A percentile compares a stretch with the other conserved stretches of the same genome.
These are phyloP conservation scores for Pseudolaguvia tuberculata DNA, from an alignment of 2,113 vertebrate species.

Conservation along the genomic window DNA sequence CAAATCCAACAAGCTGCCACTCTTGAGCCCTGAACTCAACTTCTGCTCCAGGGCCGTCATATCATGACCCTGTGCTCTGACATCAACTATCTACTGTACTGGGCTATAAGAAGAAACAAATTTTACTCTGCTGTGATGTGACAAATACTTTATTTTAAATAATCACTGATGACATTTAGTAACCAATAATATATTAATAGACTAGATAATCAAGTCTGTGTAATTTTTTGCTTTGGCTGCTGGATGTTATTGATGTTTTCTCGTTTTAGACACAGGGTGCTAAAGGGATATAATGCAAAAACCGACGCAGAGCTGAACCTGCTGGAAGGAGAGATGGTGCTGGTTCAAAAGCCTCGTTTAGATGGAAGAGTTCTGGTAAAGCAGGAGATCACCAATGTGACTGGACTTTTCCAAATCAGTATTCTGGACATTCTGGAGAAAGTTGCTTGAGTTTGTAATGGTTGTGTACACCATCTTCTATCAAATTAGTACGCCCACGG, in stretches of 20 bases:
- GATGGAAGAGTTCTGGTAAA: constrained; percentile 69
- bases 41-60: no score
- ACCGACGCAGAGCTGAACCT: constrained; percentile 68
- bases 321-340: constrained; percentile 68
- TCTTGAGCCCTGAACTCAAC: no score
- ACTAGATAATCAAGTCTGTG: no score
- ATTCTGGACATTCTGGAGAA: constrained; percentile 66
- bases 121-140: no score
- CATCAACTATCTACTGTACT: no score
- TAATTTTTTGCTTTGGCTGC: background rate
- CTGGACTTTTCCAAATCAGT: constrained; percentile 66
- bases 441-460: constrained; percentile 49
- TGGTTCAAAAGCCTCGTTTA: constrained; percentile 67
- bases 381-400: constrained; percentile 67
- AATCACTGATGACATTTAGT: no score
- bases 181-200: no score
- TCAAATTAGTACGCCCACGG: constrained; percentile 35
- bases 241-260: background rate
- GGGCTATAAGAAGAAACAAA: no score
- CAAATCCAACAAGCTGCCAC: no score
- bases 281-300: constrained; percentile 62
- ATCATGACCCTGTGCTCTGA: no score
- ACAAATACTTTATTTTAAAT: no score
- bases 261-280: constrained; percentile 63
- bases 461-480: constrained; percentile 22